Conservation (phyloP, 1,140 invertebrate genomes). For the Pseudomyrmex dendroicus region DNA sequence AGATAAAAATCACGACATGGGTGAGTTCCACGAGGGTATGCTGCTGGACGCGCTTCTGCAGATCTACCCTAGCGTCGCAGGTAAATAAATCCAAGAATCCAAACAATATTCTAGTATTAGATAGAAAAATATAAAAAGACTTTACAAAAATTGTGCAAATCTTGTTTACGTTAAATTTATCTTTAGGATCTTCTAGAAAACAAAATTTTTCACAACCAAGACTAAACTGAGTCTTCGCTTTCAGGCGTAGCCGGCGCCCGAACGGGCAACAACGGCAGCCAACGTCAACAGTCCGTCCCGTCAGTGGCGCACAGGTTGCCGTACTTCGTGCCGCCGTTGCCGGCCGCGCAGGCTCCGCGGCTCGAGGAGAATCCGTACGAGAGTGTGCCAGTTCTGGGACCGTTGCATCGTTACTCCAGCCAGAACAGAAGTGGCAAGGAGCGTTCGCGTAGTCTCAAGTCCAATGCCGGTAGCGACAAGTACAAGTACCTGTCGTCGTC, state of each 20-base stretch:
- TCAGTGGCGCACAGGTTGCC: constrained; percentile 84
- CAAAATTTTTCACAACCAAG: neutral
- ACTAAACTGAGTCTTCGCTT: constrained; percentile 36
- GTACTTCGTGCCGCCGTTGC: constrained; percentile 84
- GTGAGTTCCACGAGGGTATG: constrained; percentile 88
- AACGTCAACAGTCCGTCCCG: constrained; percentile 81
- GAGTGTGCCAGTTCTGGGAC: constrained; percentile 86
- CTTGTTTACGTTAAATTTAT: neutral
- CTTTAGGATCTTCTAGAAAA: neutral
- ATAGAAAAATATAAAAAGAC: neutral
- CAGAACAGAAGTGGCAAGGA: constrained; percentile 74
- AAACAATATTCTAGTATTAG: neutral
- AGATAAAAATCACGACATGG: constrained; percentile 82
- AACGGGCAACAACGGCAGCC: constrained; percentile 73
- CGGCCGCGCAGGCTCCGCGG: constrained; percentile 77
- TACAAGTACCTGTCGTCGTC: constrained; percentile 71
- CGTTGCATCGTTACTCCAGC: constrained; percentile 79
- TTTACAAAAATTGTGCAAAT: neutral
- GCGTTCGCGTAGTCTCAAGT: constrained; percentile 58
- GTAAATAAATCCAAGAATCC: constrained; percentile 64
- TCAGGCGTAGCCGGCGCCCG: constrained; percentile 80
- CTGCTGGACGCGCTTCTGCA: constrained; percentile 87
- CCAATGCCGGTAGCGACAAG: constrained; percentile 63
- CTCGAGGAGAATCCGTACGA: constrained; percentile 85
- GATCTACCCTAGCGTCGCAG: constrained; percentile 85